phyloP scores from a whole-genome alignment of 2,888 invertebrate species.

The Flexamia atlantica region DNA sequence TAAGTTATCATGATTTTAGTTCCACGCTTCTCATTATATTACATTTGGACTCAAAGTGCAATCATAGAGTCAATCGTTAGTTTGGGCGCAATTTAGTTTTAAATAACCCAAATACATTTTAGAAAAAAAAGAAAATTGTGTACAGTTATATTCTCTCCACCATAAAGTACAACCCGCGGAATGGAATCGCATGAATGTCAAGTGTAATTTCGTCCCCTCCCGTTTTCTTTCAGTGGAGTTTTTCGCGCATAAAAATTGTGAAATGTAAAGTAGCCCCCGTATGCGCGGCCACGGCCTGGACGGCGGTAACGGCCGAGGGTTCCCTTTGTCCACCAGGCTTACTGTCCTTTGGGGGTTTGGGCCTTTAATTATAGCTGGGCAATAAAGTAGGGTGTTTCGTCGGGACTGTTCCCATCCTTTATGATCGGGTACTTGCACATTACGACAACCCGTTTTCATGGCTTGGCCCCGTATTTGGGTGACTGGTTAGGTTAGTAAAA shows the following conservation, averaged over 20 bases:
- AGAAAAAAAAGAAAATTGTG: no score
- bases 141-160: no score
- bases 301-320: conserved; percentile 11
- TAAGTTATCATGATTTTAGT: no score
- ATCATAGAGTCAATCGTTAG: no score
- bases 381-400: conserved; percentile 41
- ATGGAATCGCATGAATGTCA: not conserved
- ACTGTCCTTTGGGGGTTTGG: conserved; percentile 42
- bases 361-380: conserved; percentile 45
- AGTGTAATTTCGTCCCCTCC: not conserved
- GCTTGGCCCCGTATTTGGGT: no score
- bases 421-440: conserved; percentile 10
- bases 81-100: no score
- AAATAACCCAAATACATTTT: no score
- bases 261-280: conserved; percentile 4
- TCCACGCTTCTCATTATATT: no score
- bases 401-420: conserved; percentile 8
- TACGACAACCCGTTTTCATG: not conserved
- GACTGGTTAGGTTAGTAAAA: no score
- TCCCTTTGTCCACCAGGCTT: conserved; percentile 45
- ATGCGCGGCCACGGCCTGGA: not conserved
- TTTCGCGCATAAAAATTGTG: conserved; percentile 3
- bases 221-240: not conserved
- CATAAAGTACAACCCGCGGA: no score
- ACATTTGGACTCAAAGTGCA: no score